Conservation (phyloP, 92 coral and sea anemone species). For the Parazoanthus atlanticus region DNA sequence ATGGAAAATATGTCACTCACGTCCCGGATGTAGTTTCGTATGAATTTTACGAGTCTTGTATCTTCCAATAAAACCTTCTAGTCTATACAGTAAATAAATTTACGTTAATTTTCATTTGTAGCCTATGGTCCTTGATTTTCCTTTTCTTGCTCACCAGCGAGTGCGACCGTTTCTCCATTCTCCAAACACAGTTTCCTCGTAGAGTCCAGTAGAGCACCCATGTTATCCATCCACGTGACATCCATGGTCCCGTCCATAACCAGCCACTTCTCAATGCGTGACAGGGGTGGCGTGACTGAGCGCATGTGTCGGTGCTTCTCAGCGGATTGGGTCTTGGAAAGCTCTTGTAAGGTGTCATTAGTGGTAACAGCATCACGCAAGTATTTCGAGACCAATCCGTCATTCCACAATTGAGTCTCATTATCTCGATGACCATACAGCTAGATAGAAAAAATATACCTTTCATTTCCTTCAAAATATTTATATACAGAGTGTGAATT, state of each 20-base stretch:
- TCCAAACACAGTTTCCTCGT: slow-evolving; percentile 77
- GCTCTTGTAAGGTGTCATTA: slow-evolving; percentile 59
- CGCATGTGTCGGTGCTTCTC: slow-evolving; percentile 78
- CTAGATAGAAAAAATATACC: slow-evolving; percentile 38
- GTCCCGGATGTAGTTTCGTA: too few species aligned
- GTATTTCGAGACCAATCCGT: slow-evolving; percentile 86
- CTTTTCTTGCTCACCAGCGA: slow-evolving; percentile 69
- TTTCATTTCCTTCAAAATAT: neutral
- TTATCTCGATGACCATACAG: slow-evolving; percentile 76
- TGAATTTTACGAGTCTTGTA: too few species aligned
- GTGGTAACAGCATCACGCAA: slow-evolving; percentile 82
- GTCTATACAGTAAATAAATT: too few species aligned
- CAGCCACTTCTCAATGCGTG: slow-evolving; percentile 84
- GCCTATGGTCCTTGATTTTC: too few species aligned
- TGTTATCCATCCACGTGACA: slow-evolving; percentile 80
- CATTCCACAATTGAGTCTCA: slow-evolving; percentile 73
- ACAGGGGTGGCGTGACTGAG: slow-evolving; percentile 61
- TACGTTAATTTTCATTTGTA: too few species aligned
- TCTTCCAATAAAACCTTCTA: too few species aligned
- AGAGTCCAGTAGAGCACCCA: slow-evolving; percentile 81
- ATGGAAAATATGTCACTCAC: too few species aligned
- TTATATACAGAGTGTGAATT: too few species aligned
- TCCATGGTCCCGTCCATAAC: slow-evolving; percentile 95
- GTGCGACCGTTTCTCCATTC: slow-evolving; percentile 82
- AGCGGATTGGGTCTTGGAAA: slow-evolving; percentile 56